Evolutionary conservation across 2,113 vertebrate genomes (phyloP).

Genomic region (Tragulus kanchil): DNA sequence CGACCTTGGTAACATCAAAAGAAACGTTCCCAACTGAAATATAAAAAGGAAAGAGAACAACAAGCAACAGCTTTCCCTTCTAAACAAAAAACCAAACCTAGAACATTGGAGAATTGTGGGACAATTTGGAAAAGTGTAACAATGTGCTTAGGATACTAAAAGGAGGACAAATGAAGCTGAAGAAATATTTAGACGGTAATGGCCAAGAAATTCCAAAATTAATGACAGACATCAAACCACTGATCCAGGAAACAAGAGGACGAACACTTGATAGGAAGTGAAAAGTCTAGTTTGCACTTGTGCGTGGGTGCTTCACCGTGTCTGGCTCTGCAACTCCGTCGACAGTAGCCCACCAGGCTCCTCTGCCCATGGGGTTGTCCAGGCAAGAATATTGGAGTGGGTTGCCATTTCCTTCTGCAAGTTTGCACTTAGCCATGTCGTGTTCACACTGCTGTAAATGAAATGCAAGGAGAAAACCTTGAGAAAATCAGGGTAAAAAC

Average conservation of each 20-base stretch:
- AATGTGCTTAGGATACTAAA: not conserved
- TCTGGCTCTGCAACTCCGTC: no score
- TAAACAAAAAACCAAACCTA: not conserved
- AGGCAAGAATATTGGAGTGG: no score
- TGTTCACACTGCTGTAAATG: not conserved
- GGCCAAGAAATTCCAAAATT: slow-evolving; percentile 23
- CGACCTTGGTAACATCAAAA: not conserved
- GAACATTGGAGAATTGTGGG: not conserved
- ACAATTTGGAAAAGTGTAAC: not conserved
- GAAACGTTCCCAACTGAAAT: not conserved
- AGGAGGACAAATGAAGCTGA: not conserved
- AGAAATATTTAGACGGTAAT: not conserved
- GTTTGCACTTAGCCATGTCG: not conserved
- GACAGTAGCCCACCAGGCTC: no score
- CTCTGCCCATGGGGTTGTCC: no score
- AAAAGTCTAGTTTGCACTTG: not conserved
- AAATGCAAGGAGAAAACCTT: not conserved
- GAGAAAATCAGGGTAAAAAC: not conserved
- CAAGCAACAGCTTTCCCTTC: not conserved
- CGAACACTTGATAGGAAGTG: not conserved
- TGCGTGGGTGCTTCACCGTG: not conserved
- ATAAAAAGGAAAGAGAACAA: not conserved
- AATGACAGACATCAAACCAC: not conserved
- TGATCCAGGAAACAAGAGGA: not conserved
- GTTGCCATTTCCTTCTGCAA: no score